Base-by-base conservation (phyloP, 2,797 vertebrate species). In the Etheostoma perlongum region DNA sequence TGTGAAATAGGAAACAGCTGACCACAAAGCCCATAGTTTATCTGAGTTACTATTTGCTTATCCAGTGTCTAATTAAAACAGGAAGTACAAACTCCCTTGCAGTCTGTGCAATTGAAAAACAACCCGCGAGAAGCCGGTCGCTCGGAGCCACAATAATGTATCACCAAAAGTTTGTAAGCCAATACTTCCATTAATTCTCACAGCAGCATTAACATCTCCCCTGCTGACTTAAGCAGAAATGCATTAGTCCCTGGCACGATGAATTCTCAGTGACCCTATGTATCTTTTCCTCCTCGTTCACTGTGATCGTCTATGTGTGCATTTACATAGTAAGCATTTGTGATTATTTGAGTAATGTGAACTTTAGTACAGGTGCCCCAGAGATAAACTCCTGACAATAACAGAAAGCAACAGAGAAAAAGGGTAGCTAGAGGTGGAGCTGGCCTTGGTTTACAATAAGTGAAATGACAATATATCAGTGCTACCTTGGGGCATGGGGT, bases 171-270 rank as follows among this genome's bases (percentile, higher is more conserved):
- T 94, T 93, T 94, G 88, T 90, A 92, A 90, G 92, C 90, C 92
- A 94, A 94, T 93, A 93, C 89, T 90, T 90, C 91, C 92, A 93
- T 94, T 92, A 93, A 94, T 94, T 93, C 91, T 92, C 90, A 85
- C 69, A 74, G 83, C 86, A 70, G 86, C 84, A 92, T 94, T 94
- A 93, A 89, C 91, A 93, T 94, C 85, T 90, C 85, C 89, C 90
- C 89, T 93, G 94, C 93, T 95, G 94, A 95, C 90, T 85, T 74
- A 72, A 85, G 92, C 93, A 94, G 89, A 93, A 94, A 88, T 47
- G 75, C 77, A 90, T 74, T 82, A 78, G 86, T 87, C 71, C 72
- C 75, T 83, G 48, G 67, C 62, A 74, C 71, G 78, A 90, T 92
- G 86, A 90, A 92, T 92, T 81, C 83, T 86, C 84, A 66, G 72